Evolutionary conservation across 2,113 vertebrate genomes (phyloP), one percentile per base, ranked within the genome.

Genomic region (Sceloporus undulatus): DNA sequence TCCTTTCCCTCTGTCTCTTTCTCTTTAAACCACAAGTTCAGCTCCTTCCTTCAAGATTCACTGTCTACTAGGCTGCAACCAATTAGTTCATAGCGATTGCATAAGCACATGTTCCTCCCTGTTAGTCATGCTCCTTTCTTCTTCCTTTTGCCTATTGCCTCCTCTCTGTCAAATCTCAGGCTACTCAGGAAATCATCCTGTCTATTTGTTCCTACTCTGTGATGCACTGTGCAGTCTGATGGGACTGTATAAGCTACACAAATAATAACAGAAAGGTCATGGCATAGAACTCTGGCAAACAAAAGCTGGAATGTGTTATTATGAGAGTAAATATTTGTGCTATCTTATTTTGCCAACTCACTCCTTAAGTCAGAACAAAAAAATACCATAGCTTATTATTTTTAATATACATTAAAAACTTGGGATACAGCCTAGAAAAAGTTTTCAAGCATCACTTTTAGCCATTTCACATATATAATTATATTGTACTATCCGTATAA

Each of bases 371-470:
- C 25, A 38, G 29, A 52, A 70, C 40, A 81, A 77, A 82, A 38
- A 66, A 23, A 68, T 54, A 68, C n/a, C n/a, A 3, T 34, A 68
- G 14, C 80, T 59, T 77, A 7, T 68, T 77, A 54, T 77, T 77
- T 75, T 19, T 38, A 77, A 83, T 77, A 83, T 88, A 82, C 80
- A 87, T 88, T 88, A 77, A 68, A 66, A 77, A 54, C 62, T 68
- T 88, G 80, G 59, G 42, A 66, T 40, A 66, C 29, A 9, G 71
- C 62, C 59, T 54, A 77, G 73, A 52, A 76, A 82, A 88, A 66
- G 38, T 68, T 70, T 88, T 52, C 48, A 38, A 38, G 82, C 56
- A 40, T 83, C 59, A n/a, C 59, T 38, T 75, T 88, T 54, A 82
- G 23, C 9, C 80, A 76, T 82, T 66, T 77, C 23, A n/a, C 38